phyloP scores from a whole-genome alignment of 2,113 vertebrate species.

The Myxocyprinus asiaticus region DNA sequence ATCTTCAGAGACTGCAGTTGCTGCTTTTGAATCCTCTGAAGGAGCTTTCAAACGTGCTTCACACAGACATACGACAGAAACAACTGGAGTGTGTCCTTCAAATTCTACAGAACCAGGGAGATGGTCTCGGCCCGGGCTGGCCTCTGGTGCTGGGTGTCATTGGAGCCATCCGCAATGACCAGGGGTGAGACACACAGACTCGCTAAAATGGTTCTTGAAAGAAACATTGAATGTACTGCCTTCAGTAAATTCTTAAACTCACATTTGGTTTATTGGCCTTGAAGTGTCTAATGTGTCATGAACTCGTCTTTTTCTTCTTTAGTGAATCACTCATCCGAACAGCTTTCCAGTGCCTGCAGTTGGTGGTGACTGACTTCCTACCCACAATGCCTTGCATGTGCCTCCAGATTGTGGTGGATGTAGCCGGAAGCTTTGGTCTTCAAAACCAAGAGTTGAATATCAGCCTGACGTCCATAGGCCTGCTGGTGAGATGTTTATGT shows the following conservation, averaged over 20 bases:
- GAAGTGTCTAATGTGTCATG: neutral
- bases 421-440: constrained; percentile 97
- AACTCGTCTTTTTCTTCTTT: constrained; percentile 12
- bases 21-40: constrained; percentile 93
- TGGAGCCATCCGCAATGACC: constrained; percentile 96
- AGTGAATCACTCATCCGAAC: constrained; percentile 97
- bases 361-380: constrained; percentile 98
- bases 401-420: constrained; percentile 97
- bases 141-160: constrained; percentile 96
- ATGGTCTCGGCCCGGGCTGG: constrained; percentile 95
- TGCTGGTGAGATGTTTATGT: constrained; percentile 80
- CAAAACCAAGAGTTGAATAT: constrained; percentile 99
- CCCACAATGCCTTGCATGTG: constrained; percentile 98
- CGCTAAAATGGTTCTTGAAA: no score
- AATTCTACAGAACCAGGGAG: constrained; percentile 96
- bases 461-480: constrained; percentile 97
- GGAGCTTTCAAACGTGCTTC: constrained; percentile 91
- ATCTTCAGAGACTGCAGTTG: constrained; percentile 88
- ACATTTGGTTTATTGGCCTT: neutral
- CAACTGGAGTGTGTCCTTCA: constrained; percentile 96
- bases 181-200: constrained; percentile 81
- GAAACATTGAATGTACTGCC: no score
- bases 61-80: constrained; percentile 95
- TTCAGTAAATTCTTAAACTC: no score
- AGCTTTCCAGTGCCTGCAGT: constrained; percentile 98